Base-by-base conservation (phyloP, 2,888 invertebrate species). In the Candidula unifasciata region DNA sequence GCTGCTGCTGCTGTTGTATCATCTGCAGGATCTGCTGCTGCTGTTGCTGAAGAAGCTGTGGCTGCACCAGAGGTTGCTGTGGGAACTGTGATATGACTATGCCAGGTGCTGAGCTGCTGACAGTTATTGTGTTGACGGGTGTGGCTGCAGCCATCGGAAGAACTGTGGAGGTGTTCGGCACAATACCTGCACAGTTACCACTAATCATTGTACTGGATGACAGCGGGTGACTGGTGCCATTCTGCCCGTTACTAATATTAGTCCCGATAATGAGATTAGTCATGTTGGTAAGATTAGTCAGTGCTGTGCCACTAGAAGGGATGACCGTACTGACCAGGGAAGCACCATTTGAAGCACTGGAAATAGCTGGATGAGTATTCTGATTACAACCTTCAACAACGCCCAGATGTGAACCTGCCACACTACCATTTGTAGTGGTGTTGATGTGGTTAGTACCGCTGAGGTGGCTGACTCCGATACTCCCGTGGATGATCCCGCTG, bases 1-100 rank as follows among this genome's bases (percentile, higher is more conserved):
- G 86, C 69, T 68, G 83, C 69, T 80, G 86, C 69, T 74, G 85
- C 30, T 76, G 83, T 44, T 60, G 84, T n/a, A 74, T 71, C 69
- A 76, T 57, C 71, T 74, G 82, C 18, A 77, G 73, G 35, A 80
- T 82, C 77, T 76, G 86, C 60, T 79, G 86, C 69, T 81, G 86
- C 73, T 83, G 86, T 60, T 80, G 86, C 21, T 80, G 85, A 16
- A 66, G 76, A 13, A 85, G 71, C 52, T 86, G 86, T 24, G 85
- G 83, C 44, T 83, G 80, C 10, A 86, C 83, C 16, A 86, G 24
- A 6, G 85, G 77, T 79, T 85, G 86, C 30, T 82, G 82, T 30
- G 69, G 83, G 24, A 79, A 78, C n/a, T 33, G 76, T n/a, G 83
- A 64, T 30, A 76, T 68, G 18, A 83, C 57, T 10, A 83, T 69